Evolutionary conservation across 1,140 invertebrate species (phyloP).

Genomic region (Drosophila pallidifrons): DNA sequence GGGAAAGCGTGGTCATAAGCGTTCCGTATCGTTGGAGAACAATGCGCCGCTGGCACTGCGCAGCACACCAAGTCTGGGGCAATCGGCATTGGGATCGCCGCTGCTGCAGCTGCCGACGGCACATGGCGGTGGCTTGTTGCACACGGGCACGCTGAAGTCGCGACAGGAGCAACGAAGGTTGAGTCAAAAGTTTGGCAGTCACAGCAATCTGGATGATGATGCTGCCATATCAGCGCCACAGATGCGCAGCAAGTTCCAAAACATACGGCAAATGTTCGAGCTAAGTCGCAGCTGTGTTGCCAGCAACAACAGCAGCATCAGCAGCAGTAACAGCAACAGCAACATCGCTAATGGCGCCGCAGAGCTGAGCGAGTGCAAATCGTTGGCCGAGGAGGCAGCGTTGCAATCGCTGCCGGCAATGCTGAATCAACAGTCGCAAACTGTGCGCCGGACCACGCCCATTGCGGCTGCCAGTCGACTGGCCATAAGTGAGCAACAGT

Average conservation of each 20-base stretch:
- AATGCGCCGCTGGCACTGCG: conserved; percentile 63
- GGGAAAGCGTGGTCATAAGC: conserved; percentile 77
- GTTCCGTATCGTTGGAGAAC: conserved; percentile 79
- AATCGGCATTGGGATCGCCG: conserved; percentile 55
- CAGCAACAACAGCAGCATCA: neutral
- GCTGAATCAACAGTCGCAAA: conserved; percentile 42
- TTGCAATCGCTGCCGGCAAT: conserved; percentile 66
- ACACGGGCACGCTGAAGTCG: conserved; percentile 82
- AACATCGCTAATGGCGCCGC: neutral
- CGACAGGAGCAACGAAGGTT: conserved; percentile 78
- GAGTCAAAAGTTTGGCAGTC: conserved; percentile 80
- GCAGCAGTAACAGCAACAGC: no score
- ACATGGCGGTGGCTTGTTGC: conserved; percentile 22
- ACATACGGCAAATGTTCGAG: conserved; percentile 84
- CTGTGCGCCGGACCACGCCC: conserved; percentile 63
- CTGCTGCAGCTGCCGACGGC: conserved; percentile 49
- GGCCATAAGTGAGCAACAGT: conserved; percentile 40
- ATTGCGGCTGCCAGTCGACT: conserved; percentile 62
- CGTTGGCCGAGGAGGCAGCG: conserved; percentile 16
- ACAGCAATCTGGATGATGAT: conserved; percentile 80
- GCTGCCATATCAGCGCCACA: conserved; percentile 34
- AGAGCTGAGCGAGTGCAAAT: conserved; percentile 5
- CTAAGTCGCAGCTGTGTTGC: conserved; percentile 65
- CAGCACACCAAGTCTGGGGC: conserved; percentile 58
- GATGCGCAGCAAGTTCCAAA: conserved; percentile 80